Base-by-base conservation (phyloP, 37 sponge, comb jelly and placozoan genomes). In the Ephydatia muelleri region DNA sequence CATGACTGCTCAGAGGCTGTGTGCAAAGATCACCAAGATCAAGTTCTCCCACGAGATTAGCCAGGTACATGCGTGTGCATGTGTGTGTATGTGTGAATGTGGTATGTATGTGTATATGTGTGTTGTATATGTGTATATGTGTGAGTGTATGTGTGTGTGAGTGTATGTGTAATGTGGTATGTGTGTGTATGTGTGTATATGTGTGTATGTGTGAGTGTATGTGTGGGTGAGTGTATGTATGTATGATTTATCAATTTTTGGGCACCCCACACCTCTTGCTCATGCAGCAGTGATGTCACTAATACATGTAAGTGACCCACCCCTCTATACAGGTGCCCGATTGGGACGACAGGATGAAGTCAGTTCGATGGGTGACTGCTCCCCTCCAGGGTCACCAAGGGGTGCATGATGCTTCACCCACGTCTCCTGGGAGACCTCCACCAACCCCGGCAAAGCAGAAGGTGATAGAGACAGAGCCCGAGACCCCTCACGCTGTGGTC, bases 311-410 rank as follows among this genome's bases (percentile, higher is more conserved):
- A 47, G 78, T 40, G 22, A 38, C 70, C 3, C 70, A 68, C 34
- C 31, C 16, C 16, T n/a, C 49, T 2, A n/a, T 65, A 64, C 80
- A 97, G 86, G 87, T 97, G 19, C 78, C 87, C 25, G 99, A 98
- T 64, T 98, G 99, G 99, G 99, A 98, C 88, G 96, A 96, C 72
- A 76, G 95, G 21, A 92, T 96, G 95, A 86, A 85, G 73, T 89
- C 83, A 22, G 91, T 96, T 27, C 94, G 81, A 43, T 98, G 96
- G 96, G 89, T 98, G 40, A 91, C 91, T 67, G 81, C 83, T 48
- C 78, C 78, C 5, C 64, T 67, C 30, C 30, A 71, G 48, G 27
- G 68, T 16, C 57, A 43, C 3, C 57, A 38, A 65, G 49, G 27
- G 1, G 34, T 19, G 12, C 47, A 30, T 12, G 27, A 65, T 33